Percentiles rank a stretch among this genome's conserved stretches.
Conservation (phyloP, 2,113 vertebrate species). For the Dipodomys ordii region DNA sequence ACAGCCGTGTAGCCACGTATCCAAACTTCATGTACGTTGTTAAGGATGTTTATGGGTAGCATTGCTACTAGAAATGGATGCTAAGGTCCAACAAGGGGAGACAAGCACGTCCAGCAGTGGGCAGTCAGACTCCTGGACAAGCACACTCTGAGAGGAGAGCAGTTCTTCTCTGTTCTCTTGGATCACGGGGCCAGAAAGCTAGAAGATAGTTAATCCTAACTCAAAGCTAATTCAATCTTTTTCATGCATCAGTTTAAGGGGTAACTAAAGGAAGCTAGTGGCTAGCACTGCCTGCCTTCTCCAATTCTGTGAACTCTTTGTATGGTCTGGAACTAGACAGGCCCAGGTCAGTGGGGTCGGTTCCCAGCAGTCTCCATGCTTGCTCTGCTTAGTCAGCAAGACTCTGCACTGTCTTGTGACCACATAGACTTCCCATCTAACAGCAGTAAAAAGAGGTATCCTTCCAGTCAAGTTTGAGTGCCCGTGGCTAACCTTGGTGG, state of each 20-base stretch:
- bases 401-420: background rate
- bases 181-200: slow-evolving; percentile 18
- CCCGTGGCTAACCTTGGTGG: background rate
- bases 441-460: background rate
- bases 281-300: background rate
- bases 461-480: background rate
- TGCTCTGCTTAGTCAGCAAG: background rate
- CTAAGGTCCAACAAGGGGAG: slow-evolving; percentile 38
- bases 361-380: background rate
- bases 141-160: slow-evolving; percentile 16
- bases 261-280: slow-evolving; percentile 49
- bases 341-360: background rate
- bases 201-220: slow-evolving; percentile 23
- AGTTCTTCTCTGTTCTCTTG: background rate
- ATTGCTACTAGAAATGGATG: slow-evolving; percentile 69
- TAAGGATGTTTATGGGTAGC: slow-evolving; percentile 68
- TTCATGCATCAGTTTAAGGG: background rate
- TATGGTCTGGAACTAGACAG: background rate
- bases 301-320: background rate
- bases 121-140: background rate
- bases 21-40: slow-evolving; percentile 59
- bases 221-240: slow-evolving; percentile 32
- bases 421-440: background rate
- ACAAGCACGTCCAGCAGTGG: background rate
- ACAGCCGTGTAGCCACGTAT: slow-evolving; percentile 79